Conservation (phyloP, 2,888 invertebrate species). For the Lycophotia porphyrea region DNA sequence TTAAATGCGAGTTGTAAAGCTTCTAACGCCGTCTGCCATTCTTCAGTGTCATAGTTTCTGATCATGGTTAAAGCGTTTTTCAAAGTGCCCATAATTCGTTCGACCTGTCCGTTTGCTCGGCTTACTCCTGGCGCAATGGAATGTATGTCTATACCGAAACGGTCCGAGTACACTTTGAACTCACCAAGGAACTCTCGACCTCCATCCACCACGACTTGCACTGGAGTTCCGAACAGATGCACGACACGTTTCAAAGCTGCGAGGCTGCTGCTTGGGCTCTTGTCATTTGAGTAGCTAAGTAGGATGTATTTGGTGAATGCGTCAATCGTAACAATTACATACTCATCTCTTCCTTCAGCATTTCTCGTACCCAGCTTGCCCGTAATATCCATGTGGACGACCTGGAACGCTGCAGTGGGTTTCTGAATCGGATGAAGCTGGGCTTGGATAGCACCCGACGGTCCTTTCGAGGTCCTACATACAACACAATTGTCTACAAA, state of each 20-base stretch:
- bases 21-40: constrained; percentile 30
- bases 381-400: too few relatives aligned
- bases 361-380: too few relatives aligned
- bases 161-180: constrained; percentile 44
- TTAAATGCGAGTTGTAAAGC: constrained; percentile 29
- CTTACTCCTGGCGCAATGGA: constrained; percentile 52
- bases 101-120: constrained; percentile 58
- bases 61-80: constrained; percentile 62
- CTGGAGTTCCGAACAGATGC: constrained; percentile 50
- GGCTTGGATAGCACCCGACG: too few relatives aligned
- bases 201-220: constrained; percentile 48
- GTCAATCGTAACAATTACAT: too few relatives aligned
- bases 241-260: constrained; percentile 50
- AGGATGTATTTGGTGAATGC: constrained; percentile 54
- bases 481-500: constrained; percentile 47
- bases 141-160: constrained; percentile 46
- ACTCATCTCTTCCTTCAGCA: too few relatives aligned
- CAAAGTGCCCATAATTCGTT: constrained; percentile 50
- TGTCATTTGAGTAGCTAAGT: constrained; percentile 35
- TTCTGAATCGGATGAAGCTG: too few relatives aligned
- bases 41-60: constrained; percentile 48
- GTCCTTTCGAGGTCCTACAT: constrained; percentile 57
- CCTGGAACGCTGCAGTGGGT: too few relatives aligned
- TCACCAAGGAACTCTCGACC: constrained; percentile 55
- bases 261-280: constrained; percentile 13